Percentiles rank a stretch among this genome's conserved stretches.
These are phyloP conservation scores for Dascillus cervinus DNA, from an alignment of 2,888 invertebrate genomes.

Conservation along the genomic window DNA sequence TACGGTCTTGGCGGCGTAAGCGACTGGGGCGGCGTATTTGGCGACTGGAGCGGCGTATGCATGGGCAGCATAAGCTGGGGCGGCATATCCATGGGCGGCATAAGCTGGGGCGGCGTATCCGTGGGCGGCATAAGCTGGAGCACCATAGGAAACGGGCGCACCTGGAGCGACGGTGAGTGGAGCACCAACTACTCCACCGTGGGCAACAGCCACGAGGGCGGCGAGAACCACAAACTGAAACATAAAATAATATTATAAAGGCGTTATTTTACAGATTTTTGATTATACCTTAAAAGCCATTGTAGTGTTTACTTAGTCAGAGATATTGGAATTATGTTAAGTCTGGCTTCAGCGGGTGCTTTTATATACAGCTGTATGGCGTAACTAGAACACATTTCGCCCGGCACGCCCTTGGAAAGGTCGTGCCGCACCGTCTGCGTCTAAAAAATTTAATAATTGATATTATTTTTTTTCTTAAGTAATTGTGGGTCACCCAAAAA, in stretches of 20 bases:
- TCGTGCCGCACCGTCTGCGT: conserved; percentile 4
- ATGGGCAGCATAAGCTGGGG: conserved; percentile 9
- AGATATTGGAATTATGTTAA: conserved; percentile 8
- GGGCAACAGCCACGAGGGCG: conserved; percentile 18
- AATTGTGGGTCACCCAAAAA: too few relatives aligned
- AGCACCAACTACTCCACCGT: conserved; percentile 15
- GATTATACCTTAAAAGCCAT: conserved; percentile 24
- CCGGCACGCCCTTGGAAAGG: conserved; percentile 17
- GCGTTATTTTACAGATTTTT: conserved; percentile 3
- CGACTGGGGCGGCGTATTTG: conserved; percentile 26
- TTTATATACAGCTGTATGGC: conserved; percentile 13
- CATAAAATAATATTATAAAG: too few relatives aligned
- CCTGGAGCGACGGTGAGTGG: conserved; percentile 10
- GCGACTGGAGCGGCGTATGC: conserved; percentile 32
- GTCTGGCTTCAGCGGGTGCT: conserved; percentile 9
- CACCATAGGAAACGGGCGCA: conserved; percentile 13
- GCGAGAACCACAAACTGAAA: conserved; percentile 17
- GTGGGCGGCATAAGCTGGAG: conserved; percentile 13
- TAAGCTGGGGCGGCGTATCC: conserved; percentile 18
- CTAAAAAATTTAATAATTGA: too few relatives aligned
- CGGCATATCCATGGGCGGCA: conserved; percentile 15
- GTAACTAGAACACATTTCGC: conserved; percentile 16
- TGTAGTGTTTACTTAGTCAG: conserved; percentile 11
- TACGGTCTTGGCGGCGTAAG: conserved; percentile 29
- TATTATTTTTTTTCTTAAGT: too few relatives aligned